These are phyloP conservation scores for Dendrophyllia cribrosa DNA, from an alignment of 64 coral and sea anemone species.

Conservation along the genomic window DNA sequence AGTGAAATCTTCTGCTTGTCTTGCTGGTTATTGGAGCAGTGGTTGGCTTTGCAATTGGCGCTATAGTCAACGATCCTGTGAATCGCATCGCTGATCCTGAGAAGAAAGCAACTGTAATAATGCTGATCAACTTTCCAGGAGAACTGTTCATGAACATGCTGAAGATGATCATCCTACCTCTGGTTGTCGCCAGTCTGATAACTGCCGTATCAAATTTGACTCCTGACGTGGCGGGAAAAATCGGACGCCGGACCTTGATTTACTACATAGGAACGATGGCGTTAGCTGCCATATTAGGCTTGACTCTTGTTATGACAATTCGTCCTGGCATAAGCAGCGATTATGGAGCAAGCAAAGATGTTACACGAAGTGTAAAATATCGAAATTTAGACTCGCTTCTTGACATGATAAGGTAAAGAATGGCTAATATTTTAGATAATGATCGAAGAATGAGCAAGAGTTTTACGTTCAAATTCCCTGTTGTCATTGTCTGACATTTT, in stretches of 20 bases:
- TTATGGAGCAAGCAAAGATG: background rate
- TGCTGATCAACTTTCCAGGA: constrained; percentile 61
- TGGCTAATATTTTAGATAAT: too few relatives aligned
- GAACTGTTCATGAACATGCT: constrained; percentile 70
- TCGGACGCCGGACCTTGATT: constrained; percentile 58
- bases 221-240: constrained; percentile 54
- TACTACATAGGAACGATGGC: constrained; percentile 66
- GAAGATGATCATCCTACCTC: constrained; percentile 73
- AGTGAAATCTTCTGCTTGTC: constrained; percentile 46
- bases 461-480: too few relatives aligned
- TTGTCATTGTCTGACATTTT: too few relatives aligned
- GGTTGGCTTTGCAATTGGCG: constrained; percentile 46
- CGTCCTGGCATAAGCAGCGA: constrained; percentile 40
- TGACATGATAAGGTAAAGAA: constrained; percentile 21
- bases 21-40: constrained; percentile 46
- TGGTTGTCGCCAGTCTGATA: constrained; percentile 76
- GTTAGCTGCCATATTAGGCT: constrained; percentile 63
- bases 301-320: constrained; percentile 58
- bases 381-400: constrained; percentile 18
- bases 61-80: constrained; percentile 51
- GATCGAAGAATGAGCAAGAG: too few relatives aligned
- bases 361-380: background rate
- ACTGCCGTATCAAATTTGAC: constrained; percentile 67
- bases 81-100: constrained; percentile 52
- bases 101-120: constrained; percentile 45